Conservation (phyloP, 2,888 invertebrate species). For the Aphodius sticticus region DNA sequence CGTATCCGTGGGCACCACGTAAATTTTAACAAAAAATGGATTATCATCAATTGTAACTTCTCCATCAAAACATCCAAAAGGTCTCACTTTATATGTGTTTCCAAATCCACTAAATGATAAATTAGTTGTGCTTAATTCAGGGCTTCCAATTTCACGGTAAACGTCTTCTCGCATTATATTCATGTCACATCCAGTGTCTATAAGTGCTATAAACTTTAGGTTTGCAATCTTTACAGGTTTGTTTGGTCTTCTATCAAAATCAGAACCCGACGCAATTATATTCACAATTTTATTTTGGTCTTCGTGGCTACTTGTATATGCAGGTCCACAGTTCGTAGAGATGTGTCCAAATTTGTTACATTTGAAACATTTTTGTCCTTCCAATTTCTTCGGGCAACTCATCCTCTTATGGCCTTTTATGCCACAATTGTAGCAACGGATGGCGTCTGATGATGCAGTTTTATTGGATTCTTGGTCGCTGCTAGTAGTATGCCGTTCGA, state of each 20-base stretch:
- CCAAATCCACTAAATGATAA: constrained; percentile 9
- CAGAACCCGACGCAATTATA: background rate
- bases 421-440: background rate
- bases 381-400: background rate
- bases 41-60: background rate
- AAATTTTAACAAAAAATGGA: background rate
- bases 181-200: background rate
- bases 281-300: background rate
- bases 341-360: constrained; percentile 9
- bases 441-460: background rate
- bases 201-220: background rate
- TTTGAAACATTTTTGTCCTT: background rate
- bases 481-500: background rate
- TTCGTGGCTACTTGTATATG: background rate
- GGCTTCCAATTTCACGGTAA: background rate
- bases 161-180: constrained; percentile 10
- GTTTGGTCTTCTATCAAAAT: background rate
- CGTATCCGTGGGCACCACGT: background rate
- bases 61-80: background rate
- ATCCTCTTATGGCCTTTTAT: constrained; percentile 14
- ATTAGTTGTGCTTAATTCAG: constrained; percentile 8
- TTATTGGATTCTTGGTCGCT: background rate
- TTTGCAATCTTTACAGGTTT: background rate
- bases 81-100: background rate
- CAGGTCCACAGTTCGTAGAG: background rate